Evolutionary conservation across 1,140 invertebrate species (phyloP).

Genomic region (Sarcophaga bullata): DNA sequence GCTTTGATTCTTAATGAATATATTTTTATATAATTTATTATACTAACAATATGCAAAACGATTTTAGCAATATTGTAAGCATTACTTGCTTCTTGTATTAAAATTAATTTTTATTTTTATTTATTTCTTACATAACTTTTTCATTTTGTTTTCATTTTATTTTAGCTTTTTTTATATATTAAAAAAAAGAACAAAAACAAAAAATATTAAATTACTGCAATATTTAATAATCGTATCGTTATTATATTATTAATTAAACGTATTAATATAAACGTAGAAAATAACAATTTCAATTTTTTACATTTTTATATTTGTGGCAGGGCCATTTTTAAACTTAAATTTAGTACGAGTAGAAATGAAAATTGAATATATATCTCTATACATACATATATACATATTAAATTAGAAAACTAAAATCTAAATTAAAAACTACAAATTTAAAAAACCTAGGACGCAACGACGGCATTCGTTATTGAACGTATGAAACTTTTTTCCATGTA

Average conservation of each 20-base stretch:
- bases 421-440: too few species aligned
- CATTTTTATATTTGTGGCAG: constrained; percentile 43
- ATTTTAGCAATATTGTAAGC: too few species aligned
- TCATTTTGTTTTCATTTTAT: constrained; percentile 31
- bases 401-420: neutral
- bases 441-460: too few species aligned
- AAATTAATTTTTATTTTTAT: too few species aligned
- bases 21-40: too few species aligned
- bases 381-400: neutral
- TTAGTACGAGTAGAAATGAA: neutral
- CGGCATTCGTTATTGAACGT: too few species aligned
- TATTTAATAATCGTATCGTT: neutral
- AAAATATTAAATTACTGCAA: neutral
- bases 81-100: too few species aligned
- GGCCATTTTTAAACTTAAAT: constrained; percentile 31
- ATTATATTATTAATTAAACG: neutral
- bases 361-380: neutral
- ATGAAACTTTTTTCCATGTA: too few species aligned
- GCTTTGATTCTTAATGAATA: too few species aligned
- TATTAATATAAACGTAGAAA: constrained; percentile 1
- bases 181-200: too few species aligned
- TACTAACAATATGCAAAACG: too few species aligned
- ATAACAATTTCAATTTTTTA: constrained; percentile 24
- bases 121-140: neutral
- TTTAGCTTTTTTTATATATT: constrained; percentile 5